Conservation (phyloP, 2,113 vertebrate genomes). For the Sciurus niger region DNA sequence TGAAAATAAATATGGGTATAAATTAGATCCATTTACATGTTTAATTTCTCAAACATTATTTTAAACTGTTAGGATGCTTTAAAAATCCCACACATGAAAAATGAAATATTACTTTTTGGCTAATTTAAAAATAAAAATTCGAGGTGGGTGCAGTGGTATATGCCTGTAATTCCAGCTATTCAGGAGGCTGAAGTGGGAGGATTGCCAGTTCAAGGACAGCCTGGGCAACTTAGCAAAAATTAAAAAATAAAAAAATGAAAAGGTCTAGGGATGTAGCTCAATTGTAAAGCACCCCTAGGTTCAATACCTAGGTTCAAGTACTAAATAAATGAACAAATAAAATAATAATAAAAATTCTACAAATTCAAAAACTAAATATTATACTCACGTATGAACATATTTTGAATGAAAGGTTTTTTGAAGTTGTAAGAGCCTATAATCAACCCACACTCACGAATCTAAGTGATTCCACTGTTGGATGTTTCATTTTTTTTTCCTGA, state of each 20-base stretch:
- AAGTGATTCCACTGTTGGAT: background rate
- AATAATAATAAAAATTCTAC: slow-evolving; percentile 25
- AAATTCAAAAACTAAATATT: slow-evolving; percentile 30
- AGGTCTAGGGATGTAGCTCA: too few relatives aligned
- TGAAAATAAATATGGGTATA: too few relatives aligned
- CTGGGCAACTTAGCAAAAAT: too few relatives aligned
- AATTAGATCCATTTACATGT: too few relatives aligned
- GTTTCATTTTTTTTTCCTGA: background rate
- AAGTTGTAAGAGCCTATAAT: background rate
- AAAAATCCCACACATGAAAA: background rate
- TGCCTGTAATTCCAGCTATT: too few relatives aligned
- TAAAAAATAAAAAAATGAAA: too few relatives aligned
- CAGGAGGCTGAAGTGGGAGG: too few relatives aligned
- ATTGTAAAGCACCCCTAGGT: too few relatives aligned
- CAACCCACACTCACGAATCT: background rate
- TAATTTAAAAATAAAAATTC: background rate
- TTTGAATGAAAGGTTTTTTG: slow-evolving; percentile 25
- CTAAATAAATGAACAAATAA: background rate
- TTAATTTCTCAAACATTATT: background rate
- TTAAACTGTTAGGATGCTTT: slow-evolving; percentile 26
- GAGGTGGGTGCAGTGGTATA: too few relatives aligned
- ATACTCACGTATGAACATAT: background rate
- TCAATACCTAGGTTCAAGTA: background rate
- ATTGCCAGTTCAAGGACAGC: too few relatives aligned
- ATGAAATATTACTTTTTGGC: background rate